Conservation (phyloP, 2,797 vertebrate species). For the Pseudopleuronectes americanus region DNA sequence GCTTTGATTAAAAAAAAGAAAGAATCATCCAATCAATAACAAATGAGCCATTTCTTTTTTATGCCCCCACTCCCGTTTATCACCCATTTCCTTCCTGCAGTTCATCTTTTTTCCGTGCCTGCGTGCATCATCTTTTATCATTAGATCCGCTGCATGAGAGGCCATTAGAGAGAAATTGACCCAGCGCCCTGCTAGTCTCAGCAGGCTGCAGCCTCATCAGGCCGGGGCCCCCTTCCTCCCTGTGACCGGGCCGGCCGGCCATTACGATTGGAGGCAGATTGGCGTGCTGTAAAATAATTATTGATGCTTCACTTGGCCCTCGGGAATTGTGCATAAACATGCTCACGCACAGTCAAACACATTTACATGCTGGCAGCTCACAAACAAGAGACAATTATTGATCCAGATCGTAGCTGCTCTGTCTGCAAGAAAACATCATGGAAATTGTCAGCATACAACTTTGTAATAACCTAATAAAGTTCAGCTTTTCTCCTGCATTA, state of each 20-base stretch:
- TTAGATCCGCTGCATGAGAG: conserved; percentile 62
- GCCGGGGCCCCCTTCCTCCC: conserved; percentile 31
- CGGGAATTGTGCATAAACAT: conserved; percentile 45
- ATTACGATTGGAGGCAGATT: conserved; percentile 49
- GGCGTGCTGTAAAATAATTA: conserved; percentile 70
- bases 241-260: conserved; percentile 40
- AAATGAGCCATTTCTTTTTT: conserved; percentile 13
- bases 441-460: no score
- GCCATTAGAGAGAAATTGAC: conserved; percentile 74
- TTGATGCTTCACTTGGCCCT: conserved; percentile 43
- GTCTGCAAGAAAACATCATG: not conserved
- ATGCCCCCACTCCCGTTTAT: conserved; percentile 23
- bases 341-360: conserved; percentile 36
- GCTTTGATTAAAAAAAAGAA: conserved; percentile 25
- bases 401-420: not conserved
- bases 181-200: conserved; percentile 65
- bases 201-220: conserved; percentile 63
- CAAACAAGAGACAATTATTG: conserved; percentile 22
- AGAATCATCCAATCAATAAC: conserved; percentile 25
- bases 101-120: conserved; percentile 48
- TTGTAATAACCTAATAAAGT: no score
- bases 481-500: no score
- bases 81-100: conserved; percentile 46
- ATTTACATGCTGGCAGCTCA: conserved; percentile 24
- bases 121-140: conserved; percentile 64